Conservation (phyloP, 2,888 invertebrate genomes). For the Peribatodes rhomboidaria region DNA sequence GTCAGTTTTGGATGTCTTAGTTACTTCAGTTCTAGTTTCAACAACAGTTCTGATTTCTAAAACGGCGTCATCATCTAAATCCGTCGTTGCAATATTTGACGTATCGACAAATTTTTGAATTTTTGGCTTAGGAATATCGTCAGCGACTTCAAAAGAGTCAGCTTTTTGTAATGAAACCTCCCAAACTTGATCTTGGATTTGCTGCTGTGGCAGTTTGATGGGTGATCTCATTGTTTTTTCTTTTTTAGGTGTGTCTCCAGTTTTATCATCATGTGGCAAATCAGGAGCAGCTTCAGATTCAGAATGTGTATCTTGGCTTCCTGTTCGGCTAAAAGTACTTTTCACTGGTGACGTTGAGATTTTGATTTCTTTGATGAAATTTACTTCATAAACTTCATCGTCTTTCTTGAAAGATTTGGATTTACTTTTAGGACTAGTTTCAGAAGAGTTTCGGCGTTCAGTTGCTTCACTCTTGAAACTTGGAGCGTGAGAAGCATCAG, state of each 20-base stretch:
- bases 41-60: slow-evolving; percentile 64
- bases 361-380: slow-evolving; percentile 85
- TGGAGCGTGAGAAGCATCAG: slow-evolving; percentile 80
- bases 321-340: slow-evolving; percentile 82
- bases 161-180: slow-evolving; percentile 78
- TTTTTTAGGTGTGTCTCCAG: slow-evolving; percentile 74
- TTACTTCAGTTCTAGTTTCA: slow-evolving; percentile 63
- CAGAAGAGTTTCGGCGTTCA: slow-evolving; percentile 74
- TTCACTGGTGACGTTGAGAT: slow-evolving; percentile 82
- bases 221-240: slow-evolving; percentile 74
- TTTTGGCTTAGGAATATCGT: slow-evolving; percentile 64
- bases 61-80: slow-evolving; percentile 62
- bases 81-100: slow-evolving; percentile 60
- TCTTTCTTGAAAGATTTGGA: slow-evolving; percentile 83
- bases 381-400: slow-evolving; percentile 81
- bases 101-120: slow-evolving; percentile 54
- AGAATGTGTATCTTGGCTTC: slow-evolving; percentile 86
- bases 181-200: slow-evolving; percentile 81
- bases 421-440: slow-evolving; percentile 78
- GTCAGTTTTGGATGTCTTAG: slow-evolving; percentile 71
- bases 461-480: slow-evolving; percentile 79
- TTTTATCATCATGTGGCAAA: slow-evolving; percentile 78
- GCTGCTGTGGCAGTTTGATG: slow-evolving; percentile 77
- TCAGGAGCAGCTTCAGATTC: slow-evolving; percentile 85
- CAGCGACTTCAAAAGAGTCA: slow-evolving; percentile 73